A percentile compares a stretch with the other conserved stretches of the same genome.
These are phyloP conservation scores for Hozukius guyotensis DNA, from an alignment of 2,797 vertebrate genomes.

Conservation along the genomic window DNA sequence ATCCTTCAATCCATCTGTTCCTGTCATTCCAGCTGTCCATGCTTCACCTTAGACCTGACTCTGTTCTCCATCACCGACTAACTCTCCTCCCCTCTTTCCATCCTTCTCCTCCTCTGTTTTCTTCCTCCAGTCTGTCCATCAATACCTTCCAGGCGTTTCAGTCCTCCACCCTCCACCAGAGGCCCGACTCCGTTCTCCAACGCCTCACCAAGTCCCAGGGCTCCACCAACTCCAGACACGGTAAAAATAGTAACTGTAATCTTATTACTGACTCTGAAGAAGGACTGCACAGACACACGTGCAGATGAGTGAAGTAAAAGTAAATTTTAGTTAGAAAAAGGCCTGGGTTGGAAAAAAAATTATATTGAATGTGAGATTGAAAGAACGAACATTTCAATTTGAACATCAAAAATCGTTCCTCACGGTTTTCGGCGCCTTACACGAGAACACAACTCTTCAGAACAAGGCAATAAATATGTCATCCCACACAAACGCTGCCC, in stretches of 20 bases:
- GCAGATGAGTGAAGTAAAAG: neutral
- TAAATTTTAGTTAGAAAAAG: neutral
- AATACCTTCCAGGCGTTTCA: slow-evolving; percentile 86
- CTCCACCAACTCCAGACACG: slow-evolving; percentile 62
- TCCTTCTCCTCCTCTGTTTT: slow-evolving; percentile 12
- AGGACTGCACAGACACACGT: neutral
- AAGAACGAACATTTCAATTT: slow-evolving; percentile 5
- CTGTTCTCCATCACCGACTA: slow-evolving; percentile 27
- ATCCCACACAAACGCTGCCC: slow-evolving; percentile 33
- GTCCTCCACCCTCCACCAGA: slow-evolving; percentile 82
- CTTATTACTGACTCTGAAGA: slow-evolving; percentile 30
- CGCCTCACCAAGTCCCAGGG: slow-evolving; percentile 66
- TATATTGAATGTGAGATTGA: neutral
- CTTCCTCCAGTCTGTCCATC: slow-evolving; percentile 73
- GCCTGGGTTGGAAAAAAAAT: neutral
- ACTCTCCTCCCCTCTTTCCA: neutral
- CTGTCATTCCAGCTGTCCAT: slow-evolving; percentile 70
- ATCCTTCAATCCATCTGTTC: slow-evolving; percentile 69
- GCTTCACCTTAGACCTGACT: slow-evolving; percentile 65
- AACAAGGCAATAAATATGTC: slow-evolving; percentile 63
- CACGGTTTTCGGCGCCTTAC: neutral
- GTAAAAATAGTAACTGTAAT: slow-evolving; percentile 61
- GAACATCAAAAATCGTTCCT: neutral
- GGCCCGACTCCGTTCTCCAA: slow-evolving; percentile 85
- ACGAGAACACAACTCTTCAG: slow-evolving; percentile 31